Base-by-base conservation (phyloP, 2,888 invertebrate species). In the Thecocarcelia acutangulata region DNA sequence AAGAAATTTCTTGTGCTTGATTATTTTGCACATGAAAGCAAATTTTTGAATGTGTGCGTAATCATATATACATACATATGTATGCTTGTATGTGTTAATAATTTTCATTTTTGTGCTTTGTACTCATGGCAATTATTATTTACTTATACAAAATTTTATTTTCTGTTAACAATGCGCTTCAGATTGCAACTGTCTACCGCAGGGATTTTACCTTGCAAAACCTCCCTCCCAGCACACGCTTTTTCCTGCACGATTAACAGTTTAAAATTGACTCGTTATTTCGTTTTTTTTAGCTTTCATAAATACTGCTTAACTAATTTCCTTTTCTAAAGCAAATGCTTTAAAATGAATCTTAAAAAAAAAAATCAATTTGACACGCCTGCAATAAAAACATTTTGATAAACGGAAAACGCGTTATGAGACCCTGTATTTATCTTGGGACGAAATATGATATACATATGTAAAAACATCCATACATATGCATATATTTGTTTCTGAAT, bases 371-470 rank as follows among this genome's bases (percentile, higher is more conserved):
- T 72, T 44, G 64, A 42, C 42, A 78, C 58, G 77, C 64, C 70
- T 50, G 64, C 50, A 58, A 58, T 50, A 42, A 17, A 15, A 61
- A 61, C 1, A 69, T 33, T 69, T 48, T 28, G 46, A n/a, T 21
- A 46, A 19, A 24, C 21, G 40, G 24, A 74, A 66, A 58, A 42
- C 33, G 42, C 28, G n/a, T 66, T 46, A 48, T 37, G 48, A n/a
- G 40, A 54, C 17, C 24, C 33, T 11, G 24, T 56, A 48, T 74
- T 79, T 61, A 68, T 24, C 42, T 28, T 61, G 37, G 33, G 17
- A 68, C n/a, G 75, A 75, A 75, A 80, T 80, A 80, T 70, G 75
- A 80, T 64, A 59, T 17, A 28, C 8, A 21, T 54, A 17, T n/a
- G 17, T 15, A 46, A 13, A 13, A 44, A 44, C 8, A 33, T 33